Evolutionary conservation across 2,888 invertebrate species (phyloP), one percentile per base, ranked within the genome.

Genomic region (Agapostemon virescens): DNA sequence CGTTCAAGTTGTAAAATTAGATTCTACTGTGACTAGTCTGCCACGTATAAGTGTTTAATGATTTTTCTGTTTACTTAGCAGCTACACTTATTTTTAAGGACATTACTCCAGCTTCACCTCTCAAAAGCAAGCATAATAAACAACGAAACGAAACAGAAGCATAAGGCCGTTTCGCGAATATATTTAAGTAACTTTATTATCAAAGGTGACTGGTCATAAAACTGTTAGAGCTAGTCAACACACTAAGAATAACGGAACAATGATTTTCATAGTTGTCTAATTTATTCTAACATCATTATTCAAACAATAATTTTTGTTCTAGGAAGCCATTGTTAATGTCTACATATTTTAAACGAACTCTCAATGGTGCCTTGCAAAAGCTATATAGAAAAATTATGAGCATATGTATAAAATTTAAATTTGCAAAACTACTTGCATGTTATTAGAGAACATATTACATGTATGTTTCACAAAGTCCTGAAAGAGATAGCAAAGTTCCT

Each of bases 1-100:
- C 85, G 88, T 92, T 73, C 90, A 92, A 86, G 89, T 92, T 63
- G 90, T 92, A 68, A 90, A 90, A 77, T 84, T 92, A 79, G 90
- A 92, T 69, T 87, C 85, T 0, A 71, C 85, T 40, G 45, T 84
- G 30, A 79, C 79, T 23, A 79, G 69, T 42, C 79, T 87, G 4
- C 45, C 83, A 55, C 73, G 33, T 4, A 58, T 38, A 55, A 73
- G 40, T 61, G 63, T 80, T 58, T 84, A 86, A 55, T 64, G 67
- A 72, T 69, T n/a, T 73, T 23, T 5, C 33, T 7, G 2, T 72
- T 81, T 23, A 38, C 49, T 20, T 36, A 64, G 30, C 40, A 58
- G 26, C 63, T 67, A 33, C 23, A 61, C 61, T 70, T 75, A 23
- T 69, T 73, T 64, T 58, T 61, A 69, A 52, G 64, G 26, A 42